Base-by-base conservation (phyloP, 2,113 vertebrate genomes). In the Hemicordylus capensis region DNA sequence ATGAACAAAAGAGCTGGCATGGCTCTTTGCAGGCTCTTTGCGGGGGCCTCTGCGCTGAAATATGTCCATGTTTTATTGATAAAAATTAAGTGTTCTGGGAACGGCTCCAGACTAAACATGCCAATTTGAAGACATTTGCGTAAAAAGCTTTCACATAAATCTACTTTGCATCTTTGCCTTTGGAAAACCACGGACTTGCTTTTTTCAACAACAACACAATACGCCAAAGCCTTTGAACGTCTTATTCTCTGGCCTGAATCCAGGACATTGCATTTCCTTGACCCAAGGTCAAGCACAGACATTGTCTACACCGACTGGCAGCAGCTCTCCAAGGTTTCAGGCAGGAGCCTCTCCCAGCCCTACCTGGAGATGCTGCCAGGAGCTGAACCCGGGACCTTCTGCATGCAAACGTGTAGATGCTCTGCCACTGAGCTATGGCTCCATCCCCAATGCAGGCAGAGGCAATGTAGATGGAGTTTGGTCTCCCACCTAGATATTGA, bases 1-100 rank as follows among this genome's bases (percentile, higher is more conserved):
- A 84, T 28, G 61, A n/a, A 67, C 90, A 11, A 90, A 82, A 34
- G 9, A 84, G 81, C 37, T 17, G 83, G 76, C 12, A 48, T 9
- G 54, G 80, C 83, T 85, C 58, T 78, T 54, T 10, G 19, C 39
- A 19, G 6, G 39, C 48, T 91, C 67, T 80, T 79, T 83, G 34
- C 39, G 34, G 86, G 81, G 75, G 31, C 78, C 90, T 85, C 81
- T 87, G 44, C 84, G 69, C 85, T 92, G 86, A 87, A 91, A 80
- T 22, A 77, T 80, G 90, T 93, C 91, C 87, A 80, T 91, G 87
- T 91, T 95, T 88, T 90, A 81, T 64, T 89, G 93, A 91, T 95
- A 95, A 95, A 94, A 96, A 96, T 94, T 95, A 94, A 94, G 82
- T 88, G 87, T 94, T 89, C 93, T 79, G 37, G 92, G 91, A 93